These are phyloP conservation scores for Pristis pectinata DNA, from an alignment of 2,797 vertebrate genomes.

Conservation along the genomic window DNA sequence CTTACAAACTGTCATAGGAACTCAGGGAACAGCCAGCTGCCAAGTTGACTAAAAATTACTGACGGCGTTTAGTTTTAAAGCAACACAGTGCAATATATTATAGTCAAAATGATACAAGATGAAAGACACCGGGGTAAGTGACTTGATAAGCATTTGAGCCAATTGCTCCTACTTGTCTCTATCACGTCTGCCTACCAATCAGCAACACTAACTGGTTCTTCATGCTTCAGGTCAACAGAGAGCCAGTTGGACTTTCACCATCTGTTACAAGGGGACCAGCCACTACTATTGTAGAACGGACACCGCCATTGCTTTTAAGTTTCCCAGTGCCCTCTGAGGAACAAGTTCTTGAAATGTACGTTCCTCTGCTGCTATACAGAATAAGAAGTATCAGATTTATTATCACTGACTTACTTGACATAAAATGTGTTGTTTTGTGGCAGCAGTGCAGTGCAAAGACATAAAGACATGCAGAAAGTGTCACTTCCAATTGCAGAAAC, in stretches of 20 bases:
- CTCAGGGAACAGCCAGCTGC: neutral
- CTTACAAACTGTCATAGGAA: neutral
- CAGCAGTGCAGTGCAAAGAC: too few species aligned
- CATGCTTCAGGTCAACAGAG: neutral
- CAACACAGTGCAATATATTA: neutral
- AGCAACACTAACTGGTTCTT: neutral
- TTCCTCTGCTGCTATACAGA: neutral
- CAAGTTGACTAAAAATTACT: neutral
- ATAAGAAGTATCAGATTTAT: too few species aligned
- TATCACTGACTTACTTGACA: too few species aligned
- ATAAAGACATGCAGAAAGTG: neutral
- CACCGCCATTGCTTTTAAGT: neutral
- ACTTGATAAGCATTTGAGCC: neutral
- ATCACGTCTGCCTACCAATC: neutral
- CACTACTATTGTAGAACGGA: neutral
- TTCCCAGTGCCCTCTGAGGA: neutral
- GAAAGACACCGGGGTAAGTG: neutral
- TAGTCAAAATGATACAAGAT: neutral
- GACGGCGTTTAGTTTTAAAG: neutral
- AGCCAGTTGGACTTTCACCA: neutral
- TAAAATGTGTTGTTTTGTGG: too few species aligned
- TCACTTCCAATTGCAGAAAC: neutral
- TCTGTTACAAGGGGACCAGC: neutral
- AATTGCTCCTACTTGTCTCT: neutral
- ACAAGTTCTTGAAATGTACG: neutral